These are phyloP conservation scores for Meleagris gallopavo DNA, from an alignment of 2,113 vertebrate genomes.

Conservation along the genomic window DNA sequence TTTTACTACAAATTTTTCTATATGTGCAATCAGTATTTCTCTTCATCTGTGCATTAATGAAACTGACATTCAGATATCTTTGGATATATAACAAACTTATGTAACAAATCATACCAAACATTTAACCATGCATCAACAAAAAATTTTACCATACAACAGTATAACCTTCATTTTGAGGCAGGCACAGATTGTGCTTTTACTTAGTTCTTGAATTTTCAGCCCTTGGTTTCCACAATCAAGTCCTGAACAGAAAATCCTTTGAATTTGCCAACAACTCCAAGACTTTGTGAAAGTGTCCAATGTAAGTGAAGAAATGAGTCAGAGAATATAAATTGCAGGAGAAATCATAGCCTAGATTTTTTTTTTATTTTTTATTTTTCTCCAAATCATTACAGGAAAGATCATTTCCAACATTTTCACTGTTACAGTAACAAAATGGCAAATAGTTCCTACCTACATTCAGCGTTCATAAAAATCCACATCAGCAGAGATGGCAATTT, in stretches of 20 bases:
- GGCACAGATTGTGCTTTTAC: neutral
- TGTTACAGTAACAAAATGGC: neutral
- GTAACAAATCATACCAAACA: neutral
- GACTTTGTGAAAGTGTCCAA: neutral
- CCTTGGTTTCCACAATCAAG: fast-evolving
- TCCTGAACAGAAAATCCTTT: neutral
- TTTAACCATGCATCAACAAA: too few species aligned
- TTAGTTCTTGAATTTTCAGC: neutral
- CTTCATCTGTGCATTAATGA: neutral
- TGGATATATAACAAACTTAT: fast-evolving
- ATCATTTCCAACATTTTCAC: neutral
- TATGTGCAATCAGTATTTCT: neutral
- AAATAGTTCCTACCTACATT: neutral
- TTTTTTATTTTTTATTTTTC: neutral
- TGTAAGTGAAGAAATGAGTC: neutral
- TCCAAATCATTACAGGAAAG: fast-evolving
- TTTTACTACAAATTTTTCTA: neutral
- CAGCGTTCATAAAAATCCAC: too few species aligned
- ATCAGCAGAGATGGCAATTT: too few species aligned
- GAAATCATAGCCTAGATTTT: neutral
- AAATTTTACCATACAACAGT: too few species aligned
- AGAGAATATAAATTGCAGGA: neutral
- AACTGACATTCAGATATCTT: neutral
- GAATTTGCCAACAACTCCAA: fast-evolving
- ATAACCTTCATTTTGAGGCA: neutral